Evolutionary conservation across 2,797 vertebrate genomes (phyloP).

Genomic region (Halcyon leucocephala): DNA sequence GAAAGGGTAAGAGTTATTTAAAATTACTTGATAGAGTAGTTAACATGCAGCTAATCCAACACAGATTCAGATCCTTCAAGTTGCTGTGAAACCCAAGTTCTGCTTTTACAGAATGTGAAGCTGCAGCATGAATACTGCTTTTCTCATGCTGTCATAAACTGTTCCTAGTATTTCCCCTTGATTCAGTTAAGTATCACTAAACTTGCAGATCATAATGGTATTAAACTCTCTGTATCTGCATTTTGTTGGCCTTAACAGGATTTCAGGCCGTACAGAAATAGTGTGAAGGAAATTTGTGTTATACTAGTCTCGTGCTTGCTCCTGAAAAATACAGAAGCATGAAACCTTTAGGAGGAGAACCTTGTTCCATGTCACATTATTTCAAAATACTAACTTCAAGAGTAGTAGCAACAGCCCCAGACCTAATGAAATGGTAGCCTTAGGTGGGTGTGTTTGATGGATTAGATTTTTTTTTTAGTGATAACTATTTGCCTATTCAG

Average conservation of each 20-base stretch:
- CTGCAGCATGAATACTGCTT: neutral
- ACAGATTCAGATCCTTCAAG: neutral
- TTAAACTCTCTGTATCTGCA: neutral
- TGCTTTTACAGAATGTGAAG: neutral
- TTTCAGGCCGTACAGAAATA: neutral
- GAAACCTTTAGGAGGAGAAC: neutral
- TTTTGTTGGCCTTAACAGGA: neutral
- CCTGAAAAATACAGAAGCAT: neutral
- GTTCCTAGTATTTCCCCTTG: neutral
- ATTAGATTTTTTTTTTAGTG: neutral
- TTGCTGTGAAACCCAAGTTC: neutral
- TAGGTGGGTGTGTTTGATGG: neutral
- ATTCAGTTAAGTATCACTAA: neutral
- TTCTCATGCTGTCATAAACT: neutral
- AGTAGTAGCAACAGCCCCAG: neutral
- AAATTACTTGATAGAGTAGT: neutral
- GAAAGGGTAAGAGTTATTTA: slow-evolving; percentile 87
- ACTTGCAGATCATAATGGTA: neutral
- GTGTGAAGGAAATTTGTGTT: neutral
- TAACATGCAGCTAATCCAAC: neutral
- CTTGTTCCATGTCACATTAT: neutral
- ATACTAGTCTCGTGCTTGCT: neutral
- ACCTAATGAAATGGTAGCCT: neutral
- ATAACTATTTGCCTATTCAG: neutral
- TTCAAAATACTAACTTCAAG: neutral